phyloP scores from a whole-genome alignment of 1,140 invertebrate species.

The Diachasmimorpha longicaudata region DNA sequence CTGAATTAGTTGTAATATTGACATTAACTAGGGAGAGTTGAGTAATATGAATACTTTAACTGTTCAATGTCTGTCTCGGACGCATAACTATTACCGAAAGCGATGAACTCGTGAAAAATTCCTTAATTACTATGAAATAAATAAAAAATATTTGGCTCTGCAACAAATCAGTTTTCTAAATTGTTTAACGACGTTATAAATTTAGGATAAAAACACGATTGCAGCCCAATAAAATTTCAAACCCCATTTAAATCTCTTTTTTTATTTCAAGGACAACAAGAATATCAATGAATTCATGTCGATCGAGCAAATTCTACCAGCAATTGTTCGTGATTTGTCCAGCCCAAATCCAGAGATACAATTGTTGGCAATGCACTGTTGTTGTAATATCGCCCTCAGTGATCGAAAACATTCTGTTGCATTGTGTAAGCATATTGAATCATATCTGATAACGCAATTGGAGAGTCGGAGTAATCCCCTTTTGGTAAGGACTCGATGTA shows the following conservation, averaged over 20 bases:
- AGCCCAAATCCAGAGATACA: constrained; percentile 46
- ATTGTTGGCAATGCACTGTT: constrained; percentile 52
- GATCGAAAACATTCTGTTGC: constrained; percentile 50
- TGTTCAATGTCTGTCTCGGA: no score
- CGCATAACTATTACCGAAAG: no score
- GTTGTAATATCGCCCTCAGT: constrained; percentile 58
- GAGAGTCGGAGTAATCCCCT: constrained; percentile 50
- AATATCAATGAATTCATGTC: constrained; percentile 53
- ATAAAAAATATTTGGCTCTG: no score
- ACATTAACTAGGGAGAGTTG: no score
- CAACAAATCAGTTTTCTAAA: no score
- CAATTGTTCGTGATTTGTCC: constrained; percentile 52
- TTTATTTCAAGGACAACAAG: constrained; percentile 46
- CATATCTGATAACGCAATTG: constrained; percentile 52
- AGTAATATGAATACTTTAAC: no score
- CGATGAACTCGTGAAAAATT: no score
- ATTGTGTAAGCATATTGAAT: constrained; percentile 47
- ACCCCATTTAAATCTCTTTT: no score
- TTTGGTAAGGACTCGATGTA: constrained; percentile 40
- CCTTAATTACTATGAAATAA: no score
- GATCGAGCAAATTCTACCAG: constrained; percentile 44
- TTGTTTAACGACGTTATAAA: no score
- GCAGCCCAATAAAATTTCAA: no score
- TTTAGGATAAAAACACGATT: no score
- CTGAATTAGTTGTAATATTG: not conserved